Base-by-base conservation (phyloP, 2,797 vertebrate species). In the Adrianichthys oophorus region DNA sequence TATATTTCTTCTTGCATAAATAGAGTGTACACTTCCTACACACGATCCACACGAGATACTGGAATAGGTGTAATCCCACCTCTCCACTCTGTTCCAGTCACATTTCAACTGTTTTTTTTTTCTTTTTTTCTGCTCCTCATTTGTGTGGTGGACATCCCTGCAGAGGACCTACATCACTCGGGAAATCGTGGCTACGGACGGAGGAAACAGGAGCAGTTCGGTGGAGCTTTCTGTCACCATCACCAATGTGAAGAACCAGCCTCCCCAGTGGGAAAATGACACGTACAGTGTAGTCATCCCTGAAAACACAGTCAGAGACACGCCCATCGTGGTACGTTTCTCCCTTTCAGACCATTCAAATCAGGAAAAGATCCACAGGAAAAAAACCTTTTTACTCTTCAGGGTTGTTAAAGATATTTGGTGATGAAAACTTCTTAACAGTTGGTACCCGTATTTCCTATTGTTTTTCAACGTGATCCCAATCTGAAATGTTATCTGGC, bases 261-360 rank as follows among this genome's bases (percentile, higher is more conserved):
- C 93, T 23, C 95, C 94, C 1, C 92, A 92, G 60, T 96, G 95
- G 95, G 93, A 94, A 59, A 92, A 84, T 60, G 92, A 94, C 62
- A 91, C 74, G 76, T 93, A 95, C 54, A 90, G 92, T 17, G 89
- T 95, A 56, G 86, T 94, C 70, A 90, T 96, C 65, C 91, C 91
- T 1, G 94, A 94, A 67, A 95, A 94, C 63, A 91, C 88, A 0
- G 87, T 92, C 57, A 84, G 90, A 51, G 93, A 95, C 87, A 85
- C 89, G 0, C 68, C 90, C 14, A 21, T 94, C 10, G 89, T 94
- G 90, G 93, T 94, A 90, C 0, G 48, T 62, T 6, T 6, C 26
- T 29, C 26, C 26, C 6, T 6, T 26, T 26, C 19, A 4, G 4
- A 4, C 4, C 24, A 29, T 5, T 29, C 26, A 29, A 5, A 29